Conservation (phyloP, 2,113 vertebrate species). For the Poeciliopsis turrubarensis region DNA sequence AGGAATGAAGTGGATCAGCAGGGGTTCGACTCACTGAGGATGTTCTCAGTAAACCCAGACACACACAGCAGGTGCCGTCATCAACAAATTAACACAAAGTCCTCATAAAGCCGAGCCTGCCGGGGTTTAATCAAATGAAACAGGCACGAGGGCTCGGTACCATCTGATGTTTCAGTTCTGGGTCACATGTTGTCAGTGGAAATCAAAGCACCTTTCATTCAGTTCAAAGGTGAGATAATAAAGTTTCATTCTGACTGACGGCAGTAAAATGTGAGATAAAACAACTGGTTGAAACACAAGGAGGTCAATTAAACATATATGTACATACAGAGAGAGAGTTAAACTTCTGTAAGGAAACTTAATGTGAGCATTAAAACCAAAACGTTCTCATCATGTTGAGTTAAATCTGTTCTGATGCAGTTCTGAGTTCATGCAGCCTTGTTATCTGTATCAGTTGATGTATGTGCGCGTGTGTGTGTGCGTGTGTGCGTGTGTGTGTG, state of each 20-base stretch:
- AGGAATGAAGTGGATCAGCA: not conserved
- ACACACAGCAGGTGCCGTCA: conserved; percentile 3
- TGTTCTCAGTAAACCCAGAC: conserved; percentile 15
- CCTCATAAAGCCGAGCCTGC: not conserved
- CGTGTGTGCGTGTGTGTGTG: not conserved
- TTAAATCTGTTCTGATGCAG: not conserved
- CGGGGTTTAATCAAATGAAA: not conserved
- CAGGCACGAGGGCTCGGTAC: not conserved
- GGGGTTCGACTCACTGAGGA: conserved; percentile 2
- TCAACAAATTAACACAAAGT: conserved; percentile 4
- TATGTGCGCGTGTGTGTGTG: conserved; percentile 18
- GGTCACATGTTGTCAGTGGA: not conserved
- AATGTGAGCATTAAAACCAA: not conserved
- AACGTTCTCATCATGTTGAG: not conserved
- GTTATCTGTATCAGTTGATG: not conserved
- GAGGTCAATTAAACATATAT: no score
- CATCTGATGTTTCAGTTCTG: not conserved
- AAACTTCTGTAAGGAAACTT: not conserved
- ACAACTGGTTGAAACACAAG: not conserved
- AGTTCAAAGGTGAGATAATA: not conserved
- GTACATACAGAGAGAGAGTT: not conserved
- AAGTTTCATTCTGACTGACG: no score
- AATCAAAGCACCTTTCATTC: not conserved
- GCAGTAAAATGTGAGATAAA: not conserved
- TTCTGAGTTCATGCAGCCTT: not conserved